Evolutionary conservation across 2,888 invertebrate genomes (phyloP), one percentile per base, ranked within the genome.

Genomic region (Ormyrus rosae): DNA sequence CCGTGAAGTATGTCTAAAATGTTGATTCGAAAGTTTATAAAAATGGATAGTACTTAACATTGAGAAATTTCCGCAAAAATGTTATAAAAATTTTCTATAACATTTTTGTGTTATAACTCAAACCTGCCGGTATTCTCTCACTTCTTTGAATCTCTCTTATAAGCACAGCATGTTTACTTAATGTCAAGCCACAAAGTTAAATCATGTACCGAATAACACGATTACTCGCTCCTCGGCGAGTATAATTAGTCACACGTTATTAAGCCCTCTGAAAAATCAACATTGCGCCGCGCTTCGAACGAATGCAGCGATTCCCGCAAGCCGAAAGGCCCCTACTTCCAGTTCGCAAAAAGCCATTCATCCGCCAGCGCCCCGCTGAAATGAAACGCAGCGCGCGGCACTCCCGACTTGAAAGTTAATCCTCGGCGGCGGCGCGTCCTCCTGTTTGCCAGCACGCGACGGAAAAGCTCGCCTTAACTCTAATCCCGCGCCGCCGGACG

Each of bases 331-430:
- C 56, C n/a, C 56, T n/a, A 56, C 34, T 34, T 56, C 56, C 2
- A 56, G 11, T 56, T 11, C 6, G 11, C 51, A 34, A 68, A 68
- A 51, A 68, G 48, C 48, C 34, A 34, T 34, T 34, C 34, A 34
- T 34, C 34, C 3, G 34, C 34, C 34, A 6, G 45, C 46, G 9
- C 45, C 65, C 19, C 51, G 50, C 34, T 34, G 34, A n/a, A 5
- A 46, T 13, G 19, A 65, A 65, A 65, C 13, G 50, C 19, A 53
- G 53, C 8, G 56, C 53, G 13, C 10, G 6, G 13, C 10, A 56
- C 11, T 6, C 56, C 48, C 58, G 71, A 71, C 71, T 71, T 71
- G 19, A 71, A 71, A 71, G 71, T 71, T 71, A 71, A 71, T 71
- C 70, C 56, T 50, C 11, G 19, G 53, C 55, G 34, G 34, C 34